These are phyloP conservation scores for Podarcis raffonei DNA, from an alignment of 2,113 vertebrate genomes.

Conservation along the genomic window DNA sequence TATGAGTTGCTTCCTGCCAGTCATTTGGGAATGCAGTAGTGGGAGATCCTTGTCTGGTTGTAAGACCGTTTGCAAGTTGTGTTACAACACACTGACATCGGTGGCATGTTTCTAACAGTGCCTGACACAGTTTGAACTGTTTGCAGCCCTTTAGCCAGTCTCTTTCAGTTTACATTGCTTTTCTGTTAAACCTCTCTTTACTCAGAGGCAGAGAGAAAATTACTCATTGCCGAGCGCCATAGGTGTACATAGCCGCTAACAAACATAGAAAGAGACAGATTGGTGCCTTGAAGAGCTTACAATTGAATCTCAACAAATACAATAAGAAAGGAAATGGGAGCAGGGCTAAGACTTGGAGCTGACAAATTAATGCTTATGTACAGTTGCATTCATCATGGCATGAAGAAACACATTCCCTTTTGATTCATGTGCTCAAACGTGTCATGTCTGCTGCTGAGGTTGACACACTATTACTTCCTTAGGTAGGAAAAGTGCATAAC, in stretches of 20 bases:
- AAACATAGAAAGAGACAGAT: conserved; percentile 64
- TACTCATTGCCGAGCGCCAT: conserved; percentile 53
- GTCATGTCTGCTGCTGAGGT: conserved; percentile 60
- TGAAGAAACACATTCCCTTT: conserved; percentile 40
- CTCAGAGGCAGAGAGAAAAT: conserved; percentile 58
- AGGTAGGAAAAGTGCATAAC: conserved; percentile 74
- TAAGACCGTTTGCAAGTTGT: not conserved
- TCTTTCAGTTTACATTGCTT: conserved; percentile 50
- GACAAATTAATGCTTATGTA: conserved; percentile 60
- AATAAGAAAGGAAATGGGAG: conserved; percentile 59
- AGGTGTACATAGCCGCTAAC: conserved; percentile 42
- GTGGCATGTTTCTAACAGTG: conserved; percentile 8
- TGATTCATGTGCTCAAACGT: conserved; percentile 55
- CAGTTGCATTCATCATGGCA: conserved; percentile 55
- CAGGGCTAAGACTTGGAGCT: conserved; percentile 19
- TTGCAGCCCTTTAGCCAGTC: conserved; percentile 36
- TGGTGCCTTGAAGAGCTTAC: conserved; percentile 62
- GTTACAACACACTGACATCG: not conserved
- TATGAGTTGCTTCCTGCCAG: not conserved
- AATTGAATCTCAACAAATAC: conserved; percentile 56
- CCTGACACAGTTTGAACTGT: not conserved
- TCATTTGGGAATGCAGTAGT: not conserved
- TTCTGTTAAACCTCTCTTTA: conserved; percentile 61
- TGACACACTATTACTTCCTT: conserved; percentile 68
- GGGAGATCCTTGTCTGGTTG: not conserved